A percentile compares a stretch with the other conserved stretches of the same genome.
Evolutionary conservation across 1,140 invertebrate genomes (phyloP).

Genomic region (Pachyrhynchus sulphureomaculatus): DNA sequence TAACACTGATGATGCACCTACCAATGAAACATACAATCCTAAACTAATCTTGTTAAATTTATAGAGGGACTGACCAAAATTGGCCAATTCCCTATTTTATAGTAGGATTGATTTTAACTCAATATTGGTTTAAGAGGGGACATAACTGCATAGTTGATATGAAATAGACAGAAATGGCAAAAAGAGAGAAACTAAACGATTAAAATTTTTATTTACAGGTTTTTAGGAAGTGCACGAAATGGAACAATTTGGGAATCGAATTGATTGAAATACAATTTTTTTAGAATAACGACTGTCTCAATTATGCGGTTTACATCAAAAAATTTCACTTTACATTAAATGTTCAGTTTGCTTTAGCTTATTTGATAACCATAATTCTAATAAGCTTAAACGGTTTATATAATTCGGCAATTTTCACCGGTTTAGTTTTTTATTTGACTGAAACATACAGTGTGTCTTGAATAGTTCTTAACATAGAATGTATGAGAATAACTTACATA

Average conservation of each 20-base stretch:
- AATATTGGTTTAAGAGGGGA: conserved; percentile 7
- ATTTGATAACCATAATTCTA: conserved; percentile 5
- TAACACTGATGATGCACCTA: conserved; percentile 26
- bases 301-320: conserved; percentile 20
- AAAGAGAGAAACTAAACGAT: conserved; percentile 41
- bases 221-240: conserved; percentile 39
- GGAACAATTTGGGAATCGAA: conserved; percentile 40
- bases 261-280: conserved; percentile 37
- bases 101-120: conserved; percentile 4
- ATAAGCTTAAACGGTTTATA: conserved; percentile 16
- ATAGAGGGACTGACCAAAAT: conserved; percentile 29
- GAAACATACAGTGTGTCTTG: conserved; percentile 19
- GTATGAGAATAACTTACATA: no score
- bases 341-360: background rate
- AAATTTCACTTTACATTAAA: conserved; percentile 27
- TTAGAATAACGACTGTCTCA: conserved; percentile 3
- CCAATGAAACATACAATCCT: conserved; percentile 35
- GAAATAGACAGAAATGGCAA: conserved; percentile 33
- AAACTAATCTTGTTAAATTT: conserved; percentile 13
- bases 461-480: no score
- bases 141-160: conserved; percentile 15
- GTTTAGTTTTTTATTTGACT: conserved; percentile 8
- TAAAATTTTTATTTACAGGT: conserved; percentile 31
- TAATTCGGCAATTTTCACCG: conserved; percentile 14
- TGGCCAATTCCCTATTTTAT: conserved; percentile 32